Evolutionary conservation across 2,113 vertebrate genomes (phyloP).

Genomic region (Hypomesus transpacificus): DNA sequence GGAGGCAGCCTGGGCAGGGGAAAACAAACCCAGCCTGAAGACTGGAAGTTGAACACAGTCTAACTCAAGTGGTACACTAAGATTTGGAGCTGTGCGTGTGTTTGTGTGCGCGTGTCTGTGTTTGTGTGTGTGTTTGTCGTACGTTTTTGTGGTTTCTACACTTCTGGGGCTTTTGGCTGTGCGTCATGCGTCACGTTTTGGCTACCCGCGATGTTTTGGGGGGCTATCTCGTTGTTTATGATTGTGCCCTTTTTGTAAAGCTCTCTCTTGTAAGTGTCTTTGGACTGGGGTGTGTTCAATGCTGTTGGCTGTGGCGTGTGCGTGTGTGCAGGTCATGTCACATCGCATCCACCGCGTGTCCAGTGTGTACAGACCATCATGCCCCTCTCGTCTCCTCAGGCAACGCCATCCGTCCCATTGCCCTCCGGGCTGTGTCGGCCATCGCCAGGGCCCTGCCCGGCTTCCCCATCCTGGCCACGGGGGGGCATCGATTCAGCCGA

Average conservation of each 20-base stretch:
- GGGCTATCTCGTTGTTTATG: no score
- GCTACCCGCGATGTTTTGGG: no score
- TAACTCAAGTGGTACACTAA: no score
- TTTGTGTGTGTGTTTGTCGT: not conserved
- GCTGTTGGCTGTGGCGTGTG: not conserved
- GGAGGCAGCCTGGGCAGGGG: no score
- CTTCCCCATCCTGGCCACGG: conserved; percentile 88
- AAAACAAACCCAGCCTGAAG: no score
- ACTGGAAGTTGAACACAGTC: no score
- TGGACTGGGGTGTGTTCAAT: not conserved
- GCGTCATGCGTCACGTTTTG: not conserved
- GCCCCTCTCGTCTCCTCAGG: conserved; percentile 63
- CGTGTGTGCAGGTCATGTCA: not conserved
- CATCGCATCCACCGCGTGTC: not conserved
- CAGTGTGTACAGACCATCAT: no score
- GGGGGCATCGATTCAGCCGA: conserved; percentile 97
- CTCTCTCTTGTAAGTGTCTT: no score
- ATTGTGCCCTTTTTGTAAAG: no score
- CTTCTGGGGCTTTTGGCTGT: not conserved
- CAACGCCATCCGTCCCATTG: conserved; percentile 87
- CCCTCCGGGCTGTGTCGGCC: conserved; percentile 83
- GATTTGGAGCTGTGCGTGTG: not conserved
- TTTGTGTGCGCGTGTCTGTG: not conserved
- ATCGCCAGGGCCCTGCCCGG: conserved; percentile 82
- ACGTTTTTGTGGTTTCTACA: not conserved